A percentile compares a stretch with the other conserved stretches of the same genome.
These are phyloP conservation scores for Zygothrica quintamaculata DNA, from an alignment of 2,888 invertebrate genomes.

Conservation along the genomic window DNA sequence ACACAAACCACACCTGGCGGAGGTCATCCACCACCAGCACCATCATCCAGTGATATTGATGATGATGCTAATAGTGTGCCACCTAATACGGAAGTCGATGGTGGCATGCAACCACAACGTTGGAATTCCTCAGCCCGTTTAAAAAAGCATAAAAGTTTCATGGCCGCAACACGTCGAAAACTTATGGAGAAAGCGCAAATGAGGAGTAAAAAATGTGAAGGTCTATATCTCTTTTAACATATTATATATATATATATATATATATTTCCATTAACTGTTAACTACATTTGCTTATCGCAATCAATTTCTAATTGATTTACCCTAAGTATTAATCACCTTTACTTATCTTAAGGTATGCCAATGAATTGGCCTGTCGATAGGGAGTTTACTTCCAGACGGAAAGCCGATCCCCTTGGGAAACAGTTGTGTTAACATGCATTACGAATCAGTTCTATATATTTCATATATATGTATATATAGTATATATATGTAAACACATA, in stretches of 20 bases:
- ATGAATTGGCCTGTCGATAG: no score
- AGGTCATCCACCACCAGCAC: background rate
- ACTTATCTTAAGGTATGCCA: background rate
- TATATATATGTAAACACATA: no score
- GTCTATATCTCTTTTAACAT: constrained; percentile 31
- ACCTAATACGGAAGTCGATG: constrained; percentile 24
- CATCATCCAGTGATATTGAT: no score
- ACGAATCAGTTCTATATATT: no score
- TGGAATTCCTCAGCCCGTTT: background rate
- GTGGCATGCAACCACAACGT: constrained; percentile 17
- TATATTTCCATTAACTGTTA: background rate
- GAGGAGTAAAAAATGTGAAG: constrained; percentile 26
- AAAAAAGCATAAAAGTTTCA: background rate
- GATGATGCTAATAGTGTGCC: background rate
- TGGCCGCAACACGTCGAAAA: background rate
- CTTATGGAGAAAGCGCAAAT: constrained; percentile 18
- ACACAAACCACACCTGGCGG: constrained; percentile 13
- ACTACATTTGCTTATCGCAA: background rate
- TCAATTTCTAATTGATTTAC: no score
- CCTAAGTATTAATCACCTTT: background rate
- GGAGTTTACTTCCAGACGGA: no score
- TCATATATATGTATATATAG: no score
- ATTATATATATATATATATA: background rate
- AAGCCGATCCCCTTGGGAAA: no score
- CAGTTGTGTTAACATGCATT: no score